Evolutionary conservation across 2,113 vertebrate species (phyloP).

Genomic region (Riparia riparia): DNA sequence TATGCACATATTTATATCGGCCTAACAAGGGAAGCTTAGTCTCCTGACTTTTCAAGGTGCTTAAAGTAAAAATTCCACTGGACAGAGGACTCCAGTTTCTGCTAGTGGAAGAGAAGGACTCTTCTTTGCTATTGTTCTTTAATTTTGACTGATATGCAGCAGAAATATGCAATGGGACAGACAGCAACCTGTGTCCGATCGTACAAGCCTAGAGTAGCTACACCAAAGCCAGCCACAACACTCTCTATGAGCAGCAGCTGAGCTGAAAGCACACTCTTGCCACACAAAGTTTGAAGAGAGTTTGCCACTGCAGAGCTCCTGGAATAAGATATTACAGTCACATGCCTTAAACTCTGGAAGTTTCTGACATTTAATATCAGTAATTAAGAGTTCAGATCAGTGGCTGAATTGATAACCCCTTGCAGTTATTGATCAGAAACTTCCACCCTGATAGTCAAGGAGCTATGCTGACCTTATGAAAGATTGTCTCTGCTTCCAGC

Average conservation of each 20-base stretch:
- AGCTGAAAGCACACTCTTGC: neutral
- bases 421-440: slow-evolving; percentile 65
- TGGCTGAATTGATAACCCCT: slow-evolving; percentile 64
- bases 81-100: neutral
- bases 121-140: neutral
- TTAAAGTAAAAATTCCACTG: neutral
- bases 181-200: accelerated
- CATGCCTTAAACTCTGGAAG: slow-evolving; percentile 13
- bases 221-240: neutral
- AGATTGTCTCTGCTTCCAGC: neutral
- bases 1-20: neutral
- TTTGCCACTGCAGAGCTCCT: neutral
- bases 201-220: neutral
- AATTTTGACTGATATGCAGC: neutral
- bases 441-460: slow-evolving; percentile 32
- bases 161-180: neutral
- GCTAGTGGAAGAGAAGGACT: neutral
- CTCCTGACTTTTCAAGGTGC: neutral
- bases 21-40: neutral
- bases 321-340: slow-evolving; percentile 22
- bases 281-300: neutral
- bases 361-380: slow-evolving; percentile 75
- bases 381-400: slow-evolving; percentile 71
- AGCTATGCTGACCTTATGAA: slow-evolving; percentile 14
- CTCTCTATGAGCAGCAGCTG: neutral